Evolutionary conservation across 2,797 vertebrate genomes (phyloP), one percentile per base, ranked within the genome.

Genomic region (Semotilus atromaculatus): DNA sequence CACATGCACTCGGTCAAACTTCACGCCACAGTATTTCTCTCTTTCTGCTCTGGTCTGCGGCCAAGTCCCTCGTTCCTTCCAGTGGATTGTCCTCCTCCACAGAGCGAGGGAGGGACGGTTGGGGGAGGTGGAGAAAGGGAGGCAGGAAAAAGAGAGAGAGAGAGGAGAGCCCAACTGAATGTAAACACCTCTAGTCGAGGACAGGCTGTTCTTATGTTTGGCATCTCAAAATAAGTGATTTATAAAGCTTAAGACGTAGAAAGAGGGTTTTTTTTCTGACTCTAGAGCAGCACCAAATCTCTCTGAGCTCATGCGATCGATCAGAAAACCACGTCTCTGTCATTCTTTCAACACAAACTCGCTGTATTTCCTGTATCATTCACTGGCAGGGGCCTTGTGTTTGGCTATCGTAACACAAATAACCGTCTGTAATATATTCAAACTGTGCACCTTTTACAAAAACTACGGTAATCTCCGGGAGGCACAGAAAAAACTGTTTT

Each of bases 201-300:
- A 90, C 88, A 86, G 60, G 34, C 74, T 89, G 88, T 90, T 88
- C 89, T 88, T 82, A 16, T 84, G 80, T 74, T 89, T 89, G 84
- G 76, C 82, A 75, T 82, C 58, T 62, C 51, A 29, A 78, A 78
- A 58, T 26, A 77, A 45, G 80, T 84, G 81, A 87, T 89, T 89
- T 87, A 86, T 67, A 76, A 85, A 74, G 66, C 83, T 85, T 80
- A 81, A 64, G 60, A 76, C 1, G 10, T 71, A 75, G 29, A 76
- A 45, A 68, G 31, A 75, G 23, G n/a, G n/a, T 9, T 40, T 43
- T 38, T 45, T 53, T 29, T 29, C n/a, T 45, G 48, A 55, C 80
- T 62, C 36, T 45, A 51, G 72, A 29, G 43, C 34, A 67, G 45
- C 40, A 67, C 21, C 34, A 76, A 73, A 76, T 51, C 43, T 83